phyloP scores from a whole-genome alignment of 2,113 vertebrate species.

The Lophura nycthemera region DNA sequence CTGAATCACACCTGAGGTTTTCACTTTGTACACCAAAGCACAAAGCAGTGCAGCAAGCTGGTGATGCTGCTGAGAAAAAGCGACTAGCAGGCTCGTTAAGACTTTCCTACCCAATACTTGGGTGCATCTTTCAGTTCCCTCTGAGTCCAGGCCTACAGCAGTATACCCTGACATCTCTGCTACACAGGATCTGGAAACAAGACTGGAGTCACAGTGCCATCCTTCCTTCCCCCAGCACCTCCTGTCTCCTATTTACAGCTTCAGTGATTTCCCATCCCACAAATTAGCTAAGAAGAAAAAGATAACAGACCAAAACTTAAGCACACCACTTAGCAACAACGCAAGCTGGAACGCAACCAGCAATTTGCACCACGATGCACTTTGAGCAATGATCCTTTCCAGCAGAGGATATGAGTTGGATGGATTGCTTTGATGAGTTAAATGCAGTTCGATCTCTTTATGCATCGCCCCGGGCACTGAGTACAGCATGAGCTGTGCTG shows the following conservation, averaged over 20 bases:
- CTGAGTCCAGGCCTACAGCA: background rate
- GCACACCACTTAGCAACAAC: background rate
- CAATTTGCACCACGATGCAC: background rate
- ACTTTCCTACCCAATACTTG: background rate
- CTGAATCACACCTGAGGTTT: background rate
- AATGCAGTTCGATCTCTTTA: constrained; percentile 49
- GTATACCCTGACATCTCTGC: background rate
- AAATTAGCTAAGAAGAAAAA: background rate
- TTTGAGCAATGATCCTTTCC: background rate
- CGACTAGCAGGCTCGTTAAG: background rate
- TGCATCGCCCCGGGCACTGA: background rate
- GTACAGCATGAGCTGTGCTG: background rate
- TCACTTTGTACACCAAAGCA: background rate
- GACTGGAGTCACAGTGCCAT: fast-evolving
- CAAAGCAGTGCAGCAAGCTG: background rate
- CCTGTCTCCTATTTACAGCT: background rate
- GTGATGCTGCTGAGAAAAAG: background rate
- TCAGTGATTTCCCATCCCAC: background rate
- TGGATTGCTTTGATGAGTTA: constrained; percentile 54
- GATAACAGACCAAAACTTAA: background rate
- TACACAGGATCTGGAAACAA: background rate
- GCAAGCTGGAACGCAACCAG: background rate
- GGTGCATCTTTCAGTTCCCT: background rate
- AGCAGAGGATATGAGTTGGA: background rate
- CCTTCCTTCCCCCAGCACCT: background rate